phyloP scores from a whole-genome alignment of 2,888 invertebrate species.

The Oxytorus armatus region DNA sequence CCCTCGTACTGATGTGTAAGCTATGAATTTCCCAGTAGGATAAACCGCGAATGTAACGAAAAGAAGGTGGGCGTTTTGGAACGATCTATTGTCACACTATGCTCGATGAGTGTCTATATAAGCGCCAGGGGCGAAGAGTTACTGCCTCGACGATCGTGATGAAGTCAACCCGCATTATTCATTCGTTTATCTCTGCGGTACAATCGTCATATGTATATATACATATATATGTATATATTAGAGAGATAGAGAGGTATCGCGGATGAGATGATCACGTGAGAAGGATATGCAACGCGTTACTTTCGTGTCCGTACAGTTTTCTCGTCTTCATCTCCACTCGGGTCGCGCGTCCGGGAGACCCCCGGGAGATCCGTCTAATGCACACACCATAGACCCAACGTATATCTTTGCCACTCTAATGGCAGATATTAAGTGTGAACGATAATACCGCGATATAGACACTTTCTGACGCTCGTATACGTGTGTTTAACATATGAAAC shows the following conservation, averaged over 20 bases:
- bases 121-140: slow-evolving; percentile 49
- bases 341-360: slow-evolving; percentile 56
- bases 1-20: too few species aligned
- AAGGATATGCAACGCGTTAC: slow-evolving; percentile 42
- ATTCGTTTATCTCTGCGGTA: slow-evolving; percentile 68
- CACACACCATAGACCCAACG: slow-evolving; percentile 14
- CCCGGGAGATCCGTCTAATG: slow-evolving; percentile 21
- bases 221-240: background rate
- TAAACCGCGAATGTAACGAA: slow-evolving; percentile 45
- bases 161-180: slow-evolving; percentile 70
- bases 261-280: slow-evolving; percentile 47
- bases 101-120: slow-evolving; percentile 53
- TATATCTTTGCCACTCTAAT: slow-evolving; percentile 61
- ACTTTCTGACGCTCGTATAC: slow-evolving; percentile 7
- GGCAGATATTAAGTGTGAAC: slow-evolving; percentile 67
- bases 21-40: slow-evolving; percentile 36
- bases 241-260: slow-evolving; percentile 9
- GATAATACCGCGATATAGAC: slow-evolving; percentile 57
- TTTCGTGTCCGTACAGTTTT: slow-evolving; percentile 16
- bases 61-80: slow-evolving; percentile 62
- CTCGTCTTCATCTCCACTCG: slow-evolving; percentile 57
- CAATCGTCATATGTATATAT: slow-evolving; percentile 47
- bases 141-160: slow-evolving; percentile 63
- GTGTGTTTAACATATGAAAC: slow-evolving; percentile 69
- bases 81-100: slow-evolving; percentile 66